phyloP scores from a whole-genome alignment of 2,797 vertebrate species.

The Sebastes trivittatus region DNA sequence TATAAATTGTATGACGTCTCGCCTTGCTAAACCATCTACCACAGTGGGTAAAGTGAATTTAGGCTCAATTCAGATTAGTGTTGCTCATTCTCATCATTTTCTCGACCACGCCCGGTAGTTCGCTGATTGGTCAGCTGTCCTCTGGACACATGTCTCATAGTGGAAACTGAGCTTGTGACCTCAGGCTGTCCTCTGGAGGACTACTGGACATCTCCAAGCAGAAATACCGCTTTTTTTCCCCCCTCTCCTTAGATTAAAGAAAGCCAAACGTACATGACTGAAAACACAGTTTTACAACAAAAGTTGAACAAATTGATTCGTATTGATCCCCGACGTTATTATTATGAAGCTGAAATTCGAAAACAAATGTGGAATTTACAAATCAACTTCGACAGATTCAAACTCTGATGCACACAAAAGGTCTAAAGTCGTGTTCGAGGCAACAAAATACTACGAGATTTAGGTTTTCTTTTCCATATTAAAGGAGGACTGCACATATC shows the following conservation, averaged over 20 bases:
- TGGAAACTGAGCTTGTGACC: background rate
- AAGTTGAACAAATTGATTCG: background rate
- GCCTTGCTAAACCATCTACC: background rate
- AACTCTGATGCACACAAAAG: background rate
- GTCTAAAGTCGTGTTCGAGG: background rate
- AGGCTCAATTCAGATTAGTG: background rate
- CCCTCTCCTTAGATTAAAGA: too few species aligned
- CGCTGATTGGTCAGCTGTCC: background rate
- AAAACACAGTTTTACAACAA: background rate
- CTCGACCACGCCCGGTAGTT: background rate
- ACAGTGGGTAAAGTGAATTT: fast-evolving
- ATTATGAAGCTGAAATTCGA: background rate
- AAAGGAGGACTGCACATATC: background rate
- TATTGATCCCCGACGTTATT: fast-evolving
- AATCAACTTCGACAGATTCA: background rate
- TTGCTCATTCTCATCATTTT: background rate
- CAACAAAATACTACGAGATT: background rate
- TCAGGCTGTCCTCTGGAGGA: background rate
- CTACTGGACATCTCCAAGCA: background rate
- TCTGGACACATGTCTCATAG: too few species aligned
- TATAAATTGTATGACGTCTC: background rate
- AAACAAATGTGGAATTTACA: background rate
- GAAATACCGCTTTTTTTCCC: fast-evolving
- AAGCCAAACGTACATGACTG: background rate
- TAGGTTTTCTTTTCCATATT: background rate